Evolutionary conservation across 2,888 invertebrate species (phyloP), one percentile per base, ranked within the genome.

Genomic region (Sesamia inferens): DNA sequence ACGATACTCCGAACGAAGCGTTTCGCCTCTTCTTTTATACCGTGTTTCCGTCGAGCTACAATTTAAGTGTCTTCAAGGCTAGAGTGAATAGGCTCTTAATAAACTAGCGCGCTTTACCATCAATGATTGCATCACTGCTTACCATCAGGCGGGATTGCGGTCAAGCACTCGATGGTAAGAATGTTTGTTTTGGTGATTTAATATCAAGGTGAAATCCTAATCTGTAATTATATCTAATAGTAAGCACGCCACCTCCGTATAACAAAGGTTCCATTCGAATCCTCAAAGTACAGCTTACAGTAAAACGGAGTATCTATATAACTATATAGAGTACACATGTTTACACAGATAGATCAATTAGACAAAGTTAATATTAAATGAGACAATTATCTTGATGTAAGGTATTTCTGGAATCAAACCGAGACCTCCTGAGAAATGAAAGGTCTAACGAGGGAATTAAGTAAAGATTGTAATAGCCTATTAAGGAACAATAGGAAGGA

Each of bases 281-380:
- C 0, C 0, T 6, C 6, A 19, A 3, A 1, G 2, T 10, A 39
- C 16, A 3, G 22, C 2, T 54, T 54, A 59, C 10, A 11, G 1
- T 7, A 19, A 42, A 68, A 58, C 16, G 13, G 0, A 31, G 10
- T n/a, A 22, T 55, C 5, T 44, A 54, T 10, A 55, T 4, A 62
- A 14, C 8, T 22, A 57, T 22, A 59, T 8, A n/a, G 13, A 57
- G 39, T 39, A 44, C 44, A 3, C 14, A 47, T 13, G 14, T 16
- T 42, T 5, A 57, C 4, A 59, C 16, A 63, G 54, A 67, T 74
- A 78, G 62, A 73, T 81, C 65, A 84, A 87, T 84, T 81, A 82
- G 77, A 59, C 61, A 68, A 72, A 68, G 78, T 86, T 79, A 85
- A 87, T 87, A 86, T 85, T 83, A 78, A 79, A 83, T 54, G 47